Percentiles rank a stretch among this genome's conserved stretches.
These are phyloP conservation scores for Trematocara macrostoma DNA, from an alignment of 2,113 vertebrate genomes.

Conservation along the genomic window DNA sequence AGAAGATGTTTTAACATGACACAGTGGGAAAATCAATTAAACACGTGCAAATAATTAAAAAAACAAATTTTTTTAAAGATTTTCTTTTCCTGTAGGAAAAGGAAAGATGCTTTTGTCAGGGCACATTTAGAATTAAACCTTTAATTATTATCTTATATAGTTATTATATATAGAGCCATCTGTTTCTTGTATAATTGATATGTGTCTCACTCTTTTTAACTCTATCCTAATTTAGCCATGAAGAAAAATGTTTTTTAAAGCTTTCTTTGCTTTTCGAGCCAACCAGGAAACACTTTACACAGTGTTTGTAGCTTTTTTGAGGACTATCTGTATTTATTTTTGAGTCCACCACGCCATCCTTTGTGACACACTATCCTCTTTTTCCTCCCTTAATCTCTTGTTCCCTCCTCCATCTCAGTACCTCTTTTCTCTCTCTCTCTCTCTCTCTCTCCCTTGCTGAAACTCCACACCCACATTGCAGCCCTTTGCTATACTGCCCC, in stretches of 20 bases:
- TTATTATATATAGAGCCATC: rapidly evolving
- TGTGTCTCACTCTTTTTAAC: neutral
- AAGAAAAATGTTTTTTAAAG: neutral
- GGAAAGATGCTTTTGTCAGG: neutral
- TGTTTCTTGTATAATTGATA: neutral
- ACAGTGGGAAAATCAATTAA: neutral
- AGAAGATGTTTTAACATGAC: neutral
- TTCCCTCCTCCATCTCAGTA: neutral
- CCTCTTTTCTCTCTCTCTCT: neutral
- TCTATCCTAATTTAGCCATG: neutral
- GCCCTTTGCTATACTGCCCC: constrained; percentile 46
- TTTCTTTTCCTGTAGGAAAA: rapidly evolving
- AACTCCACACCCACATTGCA: constrained; percentile 22
- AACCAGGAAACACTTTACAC: neutral
- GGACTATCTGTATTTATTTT: neutral
- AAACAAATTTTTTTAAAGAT: rapidly evolving
- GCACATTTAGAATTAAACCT: neutral
- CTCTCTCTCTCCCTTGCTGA: neutral
- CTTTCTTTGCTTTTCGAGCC: neutral
- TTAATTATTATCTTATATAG: neutral
- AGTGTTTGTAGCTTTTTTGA: neutral
- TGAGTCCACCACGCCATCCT: neutral
- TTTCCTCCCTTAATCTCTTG: neutral
- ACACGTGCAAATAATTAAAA: rapidly evolving
- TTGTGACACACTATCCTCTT: neutral